Evolutionary conservation across 2,113 vertebrate genomes (phyloP).

Genomic region (Saguinus midas): DNA sequence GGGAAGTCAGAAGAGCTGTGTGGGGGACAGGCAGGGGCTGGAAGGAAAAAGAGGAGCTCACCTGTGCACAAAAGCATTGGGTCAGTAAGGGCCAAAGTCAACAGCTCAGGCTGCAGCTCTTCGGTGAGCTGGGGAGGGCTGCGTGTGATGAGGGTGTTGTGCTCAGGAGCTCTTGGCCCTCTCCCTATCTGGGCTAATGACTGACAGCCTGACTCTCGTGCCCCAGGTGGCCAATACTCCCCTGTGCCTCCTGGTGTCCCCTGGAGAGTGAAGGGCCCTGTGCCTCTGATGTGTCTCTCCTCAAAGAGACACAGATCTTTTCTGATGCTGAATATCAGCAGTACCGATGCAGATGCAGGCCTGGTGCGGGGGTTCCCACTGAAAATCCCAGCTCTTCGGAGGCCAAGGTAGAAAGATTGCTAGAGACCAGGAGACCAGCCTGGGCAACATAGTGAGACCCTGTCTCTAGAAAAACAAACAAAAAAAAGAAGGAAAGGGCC

Average conservation of each 20-base stretch:
- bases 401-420: too few species aligned
- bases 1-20: neutral
- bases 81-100: too few species aligned
- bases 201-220: neutral
- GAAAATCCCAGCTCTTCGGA: too few species aligned
- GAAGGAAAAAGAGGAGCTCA: neutral
- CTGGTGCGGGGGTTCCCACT: too few species aligned
- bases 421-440: too few species aligned
- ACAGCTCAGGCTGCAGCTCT: neutral
- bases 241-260: neutral
- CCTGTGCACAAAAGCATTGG: rapidly evolving
- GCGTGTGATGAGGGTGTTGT: rapidly evolving
- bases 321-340: too few species aligned
- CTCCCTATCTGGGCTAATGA: neutral
- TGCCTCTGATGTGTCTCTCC: neutral
- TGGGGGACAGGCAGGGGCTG: rapidly evolving
- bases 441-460: too few species aligned
- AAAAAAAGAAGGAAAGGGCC: too few species aligned
- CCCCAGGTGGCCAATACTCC: too few species aligned
- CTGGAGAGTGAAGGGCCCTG: neutral
- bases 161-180: neutral
- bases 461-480: too few species aligned
- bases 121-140: neutral
- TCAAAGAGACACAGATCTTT: neutral
- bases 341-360: too few species aligned